Evolutionary conservation across 2,113 vertebrate genomes (phyloP).

Genomic region (Rhynchopsitta pachyrhyncha): DNA sequence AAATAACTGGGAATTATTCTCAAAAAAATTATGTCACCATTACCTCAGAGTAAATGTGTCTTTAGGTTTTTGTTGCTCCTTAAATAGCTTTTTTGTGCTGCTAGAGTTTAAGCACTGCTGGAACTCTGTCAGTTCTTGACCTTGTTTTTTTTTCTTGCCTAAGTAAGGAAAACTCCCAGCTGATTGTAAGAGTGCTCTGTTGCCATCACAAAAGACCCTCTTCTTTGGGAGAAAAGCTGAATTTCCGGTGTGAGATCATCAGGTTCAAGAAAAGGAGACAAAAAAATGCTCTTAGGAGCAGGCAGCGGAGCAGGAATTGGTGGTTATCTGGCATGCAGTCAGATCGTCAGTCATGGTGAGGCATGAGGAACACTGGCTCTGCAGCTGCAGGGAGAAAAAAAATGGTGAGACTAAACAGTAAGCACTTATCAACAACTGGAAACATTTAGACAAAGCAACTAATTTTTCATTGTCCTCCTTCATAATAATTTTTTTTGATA

Average conservation of each 20-base stretch:
- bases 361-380: constrained; percentile 59
- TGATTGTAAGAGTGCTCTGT: constrained; percentile 83
- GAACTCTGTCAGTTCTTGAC: constrained; percentile 72
- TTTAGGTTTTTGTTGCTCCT: constrained; percentile 75
- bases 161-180: constrained; percentile 76
- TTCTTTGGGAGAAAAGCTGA: constrained; percentile 78
- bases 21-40: constrained; percentile 78
- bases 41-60: constrained; percentile 80
- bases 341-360: constrained; percentile 77
- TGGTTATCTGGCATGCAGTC: constrained; percentile 72
- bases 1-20: constrained; percentile 76
- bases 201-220: constrained; percentile 82
- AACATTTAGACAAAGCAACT: constrained; percentile 63
- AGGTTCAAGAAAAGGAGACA: constrained; percentile 79
- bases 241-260: constrained; percentile 87
- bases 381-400: constrained; percentile 71
- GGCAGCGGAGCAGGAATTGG: constrained; percentile 75
- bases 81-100: constrained; percentile 73
- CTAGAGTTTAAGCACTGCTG: constrained; percentile 72
- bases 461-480: constrained; percentile 65
- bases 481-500: neutral
- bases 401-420: constrained; percentile 52
- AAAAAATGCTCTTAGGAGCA: constrained; percentile 61
- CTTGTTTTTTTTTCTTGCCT: constrained; percentile 70
- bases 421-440: constrained; percentile 70